Conservation (phyloP, 2,797 vertebrate genomes). For the Gadopsis marmoratus region DNA sequence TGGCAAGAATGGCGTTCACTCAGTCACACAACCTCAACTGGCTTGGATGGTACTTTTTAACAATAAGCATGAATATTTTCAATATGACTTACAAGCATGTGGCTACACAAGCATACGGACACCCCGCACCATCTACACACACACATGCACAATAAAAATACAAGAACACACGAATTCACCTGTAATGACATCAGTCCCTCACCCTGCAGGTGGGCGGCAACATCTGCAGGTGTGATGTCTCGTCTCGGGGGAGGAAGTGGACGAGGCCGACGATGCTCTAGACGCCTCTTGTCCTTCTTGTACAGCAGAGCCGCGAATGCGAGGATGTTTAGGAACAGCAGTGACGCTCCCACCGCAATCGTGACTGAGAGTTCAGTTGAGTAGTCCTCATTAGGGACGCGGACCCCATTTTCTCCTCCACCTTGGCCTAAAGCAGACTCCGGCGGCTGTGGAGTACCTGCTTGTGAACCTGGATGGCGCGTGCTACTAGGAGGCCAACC, state of each 20-base stretch:
- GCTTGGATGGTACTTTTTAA: conserved; percentile 13
- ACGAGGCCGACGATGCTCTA: conserved; percentile 93
- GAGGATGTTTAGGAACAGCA: conserved; percentile 96
- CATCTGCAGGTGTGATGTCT: conserved; percentile 90
- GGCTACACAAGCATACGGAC: background rate
- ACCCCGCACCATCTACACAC: background rate
- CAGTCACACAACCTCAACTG: conserved; percentile 28
- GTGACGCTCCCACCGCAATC: conserved; percentile 94
- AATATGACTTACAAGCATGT: background rate
- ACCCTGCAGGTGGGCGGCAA: conserved; percentile 91
- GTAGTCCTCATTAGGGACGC: conserved; percentile 91
- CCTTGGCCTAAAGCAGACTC: conserved; percentile 89
- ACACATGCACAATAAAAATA: background rate
- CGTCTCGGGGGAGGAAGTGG: conserved; percentile 82
- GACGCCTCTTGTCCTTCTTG: conserved; percentile 96
- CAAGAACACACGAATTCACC: conserved; percentile 63
- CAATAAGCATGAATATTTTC: conserved; percentile 1
- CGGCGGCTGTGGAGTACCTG: conserved; percentile 89
- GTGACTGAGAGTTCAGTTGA: conserved; percentile 96
- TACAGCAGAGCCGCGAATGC: conserved; percentile 96
- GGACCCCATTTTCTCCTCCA: conserved; percentile 85
- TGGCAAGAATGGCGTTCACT: conserved; percentile 36
- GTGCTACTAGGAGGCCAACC: conserved; percentile 92
- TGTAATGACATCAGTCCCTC: conserved; percentile 97
- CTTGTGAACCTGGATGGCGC: conserved; percentile 91